Percentiles rank a stretch among this genome's conserved stretches.
phyloP scores from a whole-genome alignment of 2,888 invertebrate genomes.

The Dynastes tityus region DNA sequence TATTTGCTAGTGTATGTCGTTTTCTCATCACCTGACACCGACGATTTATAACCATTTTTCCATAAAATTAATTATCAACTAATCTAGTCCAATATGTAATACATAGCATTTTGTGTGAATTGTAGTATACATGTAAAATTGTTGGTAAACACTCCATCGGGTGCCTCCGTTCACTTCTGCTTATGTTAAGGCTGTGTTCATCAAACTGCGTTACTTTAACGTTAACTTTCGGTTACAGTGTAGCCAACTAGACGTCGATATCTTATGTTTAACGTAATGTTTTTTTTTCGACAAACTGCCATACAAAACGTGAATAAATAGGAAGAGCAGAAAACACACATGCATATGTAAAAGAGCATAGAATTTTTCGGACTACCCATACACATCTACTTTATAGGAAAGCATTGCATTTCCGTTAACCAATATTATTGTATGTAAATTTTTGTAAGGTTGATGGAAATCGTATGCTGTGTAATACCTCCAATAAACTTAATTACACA shows the following conservation, averaged over 20 bases:
- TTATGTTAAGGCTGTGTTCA: slow-evolving; percentile 62
- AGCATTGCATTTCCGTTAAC: slow-evolving; percentile 35
- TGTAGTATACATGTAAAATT: slow-evolving; percentile 75
- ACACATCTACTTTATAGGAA: slow-evolving; percentile 16
- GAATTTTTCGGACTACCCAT: not conserved
- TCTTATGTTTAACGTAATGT: slow-evolving; percentile 55
- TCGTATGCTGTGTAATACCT: not conserved
- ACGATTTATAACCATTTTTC: slow-evolving; percentile 71
- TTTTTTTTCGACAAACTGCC: slow-evolving; percentile 50
- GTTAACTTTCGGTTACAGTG: slow-evolving; percentile 66
- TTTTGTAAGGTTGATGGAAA: slow-evolving; percentile 47
- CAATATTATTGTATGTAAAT: slow-evolving; percentile 14
- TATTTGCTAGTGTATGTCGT: slow-evolving; percentile 72
- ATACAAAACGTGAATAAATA: slow-evolving; percentile 35
- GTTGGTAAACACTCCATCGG: slow-evolving; percentile 70
- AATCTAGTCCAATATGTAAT: slow-evolving; percentile 72
- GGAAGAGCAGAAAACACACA: not conserved
- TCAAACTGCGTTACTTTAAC: slow-evolving; percentile 64
- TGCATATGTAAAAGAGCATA: not conserved
- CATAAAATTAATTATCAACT: slow-evolving; percentile 70
- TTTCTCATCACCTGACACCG: slow-evolving; percentile 68
- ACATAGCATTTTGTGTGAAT: slow-evolving; percentile 74
- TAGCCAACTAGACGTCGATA: slow-evolving; percentile 62
- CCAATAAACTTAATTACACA: not conserved
- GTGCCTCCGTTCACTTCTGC: slow-evolving; percentile 67